Evolutionary conservation across 2,888 invertebrate species (phyloP).

Genomic region (Stenchaetothrips biformis): DNA sequence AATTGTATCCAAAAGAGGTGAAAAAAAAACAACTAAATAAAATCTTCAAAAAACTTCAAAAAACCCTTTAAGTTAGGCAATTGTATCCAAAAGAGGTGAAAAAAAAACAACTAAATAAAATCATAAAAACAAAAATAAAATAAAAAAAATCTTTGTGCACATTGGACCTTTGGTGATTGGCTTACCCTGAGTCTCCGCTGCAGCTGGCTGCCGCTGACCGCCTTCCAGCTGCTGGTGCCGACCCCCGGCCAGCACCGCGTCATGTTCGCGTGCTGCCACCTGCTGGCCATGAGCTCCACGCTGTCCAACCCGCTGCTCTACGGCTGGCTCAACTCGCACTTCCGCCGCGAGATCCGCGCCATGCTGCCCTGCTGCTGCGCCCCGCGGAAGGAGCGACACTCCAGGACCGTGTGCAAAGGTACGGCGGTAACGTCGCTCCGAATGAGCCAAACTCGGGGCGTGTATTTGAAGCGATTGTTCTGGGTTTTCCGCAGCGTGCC

Average conservation of each 20-base stretch:
- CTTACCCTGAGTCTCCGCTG: no score
- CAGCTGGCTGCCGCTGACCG: constrained; percentile 17
- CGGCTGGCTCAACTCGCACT: constrained; percentile 22
- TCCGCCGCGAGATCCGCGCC: constrained; percentile 11
- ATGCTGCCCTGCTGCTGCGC: constrained; percentile 18
- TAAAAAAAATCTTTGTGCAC: no score
- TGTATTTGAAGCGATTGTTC: neutral
- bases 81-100: no score
- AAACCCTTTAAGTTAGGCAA: no score
- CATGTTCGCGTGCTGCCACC: constrained; percentile 20
- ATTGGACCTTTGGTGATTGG: no score
- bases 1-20: no score
- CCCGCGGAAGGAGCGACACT: neutral
- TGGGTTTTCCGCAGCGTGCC: neutral
- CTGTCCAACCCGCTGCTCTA: constrained; percentile 16
- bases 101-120: no score
- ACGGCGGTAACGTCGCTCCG: neutral
- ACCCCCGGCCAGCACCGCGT: constrained; percentile 8
- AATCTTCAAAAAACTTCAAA: no score
- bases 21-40: no score
- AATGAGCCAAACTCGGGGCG: neutral
- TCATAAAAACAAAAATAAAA: no score
- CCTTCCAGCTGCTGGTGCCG: constrained; percentile 8
- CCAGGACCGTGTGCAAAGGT: neutral
- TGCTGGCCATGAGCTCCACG: constrained; percentile 16